Evolutionary conservation across 2,113 vertebrate genomes (phyloP).

Genomic region (Tyto alba): DNA sequence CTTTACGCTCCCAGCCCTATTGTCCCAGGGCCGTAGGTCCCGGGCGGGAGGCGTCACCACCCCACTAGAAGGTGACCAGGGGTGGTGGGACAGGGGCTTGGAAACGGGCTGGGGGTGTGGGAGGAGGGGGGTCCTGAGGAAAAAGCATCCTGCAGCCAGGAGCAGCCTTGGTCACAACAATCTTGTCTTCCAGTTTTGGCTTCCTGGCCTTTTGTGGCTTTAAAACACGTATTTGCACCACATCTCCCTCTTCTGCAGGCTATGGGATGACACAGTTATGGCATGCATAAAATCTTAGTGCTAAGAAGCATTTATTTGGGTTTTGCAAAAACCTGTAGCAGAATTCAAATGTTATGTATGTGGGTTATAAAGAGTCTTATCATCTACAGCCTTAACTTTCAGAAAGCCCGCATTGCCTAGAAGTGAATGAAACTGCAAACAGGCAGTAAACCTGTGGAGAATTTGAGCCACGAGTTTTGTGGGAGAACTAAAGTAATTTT

Average conservation of each 20-base stretch:
- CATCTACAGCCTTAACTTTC: not conserved
- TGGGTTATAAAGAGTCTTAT: not conserved
- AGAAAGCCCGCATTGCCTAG: not conserved
- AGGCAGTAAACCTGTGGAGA: not conserved
- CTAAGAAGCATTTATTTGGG: not conserved
- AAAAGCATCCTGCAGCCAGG: not conserved
- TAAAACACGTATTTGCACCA: not conserved
- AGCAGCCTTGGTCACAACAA: not conserved
- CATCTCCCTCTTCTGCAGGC: not conserved
- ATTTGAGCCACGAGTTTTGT: not conserved
- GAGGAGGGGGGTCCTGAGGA: not conserved
- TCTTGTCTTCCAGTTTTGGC: not conserved
- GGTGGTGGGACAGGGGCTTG: not conserved
- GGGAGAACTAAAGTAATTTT: constrained; percentile 5
- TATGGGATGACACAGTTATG: not conserved
- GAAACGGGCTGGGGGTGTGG: not conserved
- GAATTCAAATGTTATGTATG: not conserved
- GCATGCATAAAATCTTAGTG: not conserved
- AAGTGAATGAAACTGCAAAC: not conserved
- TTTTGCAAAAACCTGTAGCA: not conserved
- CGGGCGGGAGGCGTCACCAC: constrained; percentile 62
- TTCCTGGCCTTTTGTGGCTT: not conserved
- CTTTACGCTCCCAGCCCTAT: constrained; percentile 78
- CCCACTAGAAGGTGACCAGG: not conserved
- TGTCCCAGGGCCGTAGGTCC: constrained; percentile 73